Percentiles rank a stretch among this genome's conserved stretches.
phyloP scores from a whole-genome alignment of 2,113 vertebrate species.

The Orycteropus afer region DNA sequence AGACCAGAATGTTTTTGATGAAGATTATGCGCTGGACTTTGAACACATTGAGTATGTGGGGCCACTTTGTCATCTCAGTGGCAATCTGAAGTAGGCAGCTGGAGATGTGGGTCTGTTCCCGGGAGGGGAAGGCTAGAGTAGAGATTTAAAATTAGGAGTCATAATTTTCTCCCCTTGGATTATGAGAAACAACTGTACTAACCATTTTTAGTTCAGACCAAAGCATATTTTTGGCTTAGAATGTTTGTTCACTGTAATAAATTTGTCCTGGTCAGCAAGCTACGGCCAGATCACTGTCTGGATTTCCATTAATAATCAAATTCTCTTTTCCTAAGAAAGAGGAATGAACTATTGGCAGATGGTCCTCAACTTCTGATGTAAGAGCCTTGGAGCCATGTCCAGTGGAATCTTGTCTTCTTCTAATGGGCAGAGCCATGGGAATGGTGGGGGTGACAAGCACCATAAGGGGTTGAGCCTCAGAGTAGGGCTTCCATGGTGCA shows the following conservation, averaged over 20 bases:
- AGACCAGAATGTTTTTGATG: background rate
- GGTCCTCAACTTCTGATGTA: background rate
- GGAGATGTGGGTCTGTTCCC: background rate
- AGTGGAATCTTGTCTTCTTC: background rate
- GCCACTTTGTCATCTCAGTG: background rate
- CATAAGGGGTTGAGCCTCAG: background rate
- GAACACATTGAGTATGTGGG: background rate
- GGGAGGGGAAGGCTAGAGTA: background rate
- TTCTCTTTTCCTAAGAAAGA: background rate
- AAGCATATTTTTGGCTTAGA: background rate
- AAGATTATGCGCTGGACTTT: background rate
- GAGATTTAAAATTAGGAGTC: background rate
- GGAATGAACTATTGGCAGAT: background rate
- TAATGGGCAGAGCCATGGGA: too few relatives aligned
- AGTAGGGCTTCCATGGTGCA: background rate
- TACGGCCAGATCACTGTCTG: background rate
- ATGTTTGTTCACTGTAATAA: background rate
- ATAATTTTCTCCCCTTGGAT: background rate
- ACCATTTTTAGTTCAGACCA: background rate
- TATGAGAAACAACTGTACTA: background rate
- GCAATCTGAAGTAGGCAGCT: background rate
- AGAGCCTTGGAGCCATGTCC: background rate
- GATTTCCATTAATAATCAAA: background rate
- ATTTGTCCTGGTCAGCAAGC: background rate
- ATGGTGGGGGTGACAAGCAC: background rate